phyloP scores from a whole-genome alignment of 1,140 invertebrate genomes.

The Camponotus floridanus region DNA sequence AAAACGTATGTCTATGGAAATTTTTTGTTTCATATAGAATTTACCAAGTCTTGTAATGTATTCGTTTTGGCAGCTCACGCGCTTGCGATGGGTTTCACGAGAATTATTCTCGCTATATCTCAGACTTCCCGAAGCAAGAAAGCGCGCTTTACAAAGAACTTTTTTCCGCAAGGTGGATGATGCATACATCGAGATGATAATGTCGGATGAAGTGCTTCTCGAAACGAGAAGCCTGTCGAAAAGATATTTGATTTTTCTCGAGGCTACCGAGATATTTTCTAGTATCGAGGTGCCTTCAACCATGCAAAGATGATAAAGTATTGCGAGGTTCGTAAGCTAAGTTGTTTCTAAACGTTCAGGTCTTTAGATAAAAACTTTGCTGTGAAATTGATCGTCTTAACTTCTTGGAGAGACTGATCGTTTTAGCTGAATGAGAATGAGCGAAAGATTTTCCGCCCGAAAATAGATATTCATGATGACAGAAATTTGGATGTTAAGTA shows the following conservation, averaged over 20 bases:
- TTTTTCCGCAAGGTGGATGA: slow-evolving; percentile 55
- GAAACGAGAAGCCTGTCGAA: slow-evolving; percentile 30
- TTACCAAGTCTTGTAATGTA: background rate
- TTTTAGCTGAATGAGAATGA: slow-evolving; percentile 16
- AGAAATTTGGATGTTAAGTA: slow-evolving; percentile 44
- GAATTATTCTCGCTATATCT: slow-evolving; percentile 63
- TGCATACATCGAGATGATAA: slow-evolving; percentile 64
- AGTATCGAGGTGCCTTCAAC: slow-evolving; percentile 19
- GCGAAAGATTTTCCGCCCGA: background rate
- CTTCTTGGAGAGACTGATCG: slow-evolving; percentile 28
- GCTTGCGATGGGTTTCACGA: slow-evolving; percentile 46
- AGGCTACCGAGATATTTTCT: slow-evolving; percentile 10
- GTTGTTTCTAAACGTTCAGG: slow-evolving; percentile 30
- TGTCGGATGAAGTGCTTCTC: slow-evolving; percentile 59
- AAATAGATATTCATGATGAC: slow-evolving; percentile 48
- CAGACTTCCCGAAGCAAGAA: slow-evolving; percentile 20
- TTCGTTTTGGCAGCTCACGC: slow-evolving; percentile 26
- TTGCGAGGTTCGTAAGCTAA: slow-evolving; percentile 15
- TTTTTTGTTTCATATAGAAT: background rate
- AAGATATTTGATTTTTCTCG: slow-evolving; percentile 48
- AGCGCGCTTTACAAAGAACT: slow-evolving; percentile 41
- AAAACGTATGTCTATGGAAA: background rate
- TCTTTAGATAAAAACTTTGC: slow-evolving; percentile 4
- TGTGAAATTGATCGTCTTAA: slow-evolving; percentile 43
- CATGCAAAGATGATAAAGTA: slow-evolving; percentile 27